phyloP scores from a whole-genome alignment of 2,888 invertebrate species.

The Scelioninae gen. 1 region DNA sequence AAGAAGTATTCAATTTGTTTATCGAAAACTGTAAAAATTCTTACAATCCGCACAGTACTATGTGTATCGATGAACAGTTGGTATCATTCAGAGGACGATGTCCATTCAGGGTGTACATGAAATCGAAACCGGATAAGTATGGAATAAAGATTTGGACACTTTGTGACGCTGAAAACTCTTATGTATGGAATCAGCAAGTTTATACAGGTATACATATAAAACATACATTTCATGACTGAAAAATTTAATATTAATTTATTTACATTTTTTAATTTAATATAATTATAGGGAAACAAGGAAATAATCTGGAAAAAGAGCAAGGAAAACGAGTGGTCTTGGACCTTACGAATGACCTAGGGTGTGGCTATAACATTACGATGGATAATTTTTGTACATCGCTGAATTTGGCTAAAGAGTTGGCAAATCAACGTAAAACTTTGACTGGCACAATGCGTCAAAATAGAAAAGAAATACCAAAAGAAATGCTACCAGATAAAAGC shows the following conservation, averaged over 20 bases:
- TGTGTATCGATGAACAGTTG: conserved; percentile 60
- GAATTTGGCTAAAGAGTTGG: conserved; percentile 28
- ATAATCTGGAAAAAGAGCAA: conserved; percentile 36
- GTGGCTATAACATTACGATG: conserved; percentile 27
- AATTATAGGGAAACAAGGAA: not conserved
- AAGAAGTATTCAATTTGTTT: conserved; percentile 41
- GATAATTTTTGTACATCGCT: conserved; percentile 27
- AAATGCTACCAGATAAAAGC: conserved; percentile 28
- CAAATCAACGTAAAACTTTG: conserved; percentile 11
- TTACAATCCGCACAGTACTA: conserved; percentile 28
- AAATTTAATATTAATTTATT: too few relatives aligned
- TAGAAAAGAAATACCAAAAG: conserved; percentile 28
- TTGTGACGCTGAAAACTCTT: conserved; percentile 44
- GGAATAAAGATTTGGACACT: conserved; percentile 63
- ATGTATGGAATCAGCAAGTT: conserved; percentile 58
- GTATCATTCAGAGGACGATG: conserved; percentile 49
- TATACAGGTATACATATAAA: conserved; percentile 55
- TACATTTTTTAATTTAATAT: too few relatives aligned
- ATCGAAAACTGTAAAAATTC: conserved; percentile 36
- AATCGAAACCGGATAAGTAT: conserved; percentile 51
- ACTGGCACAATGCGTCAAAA: conserved; percentile 37
- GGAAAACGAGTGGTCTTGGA: conserved; percentile 35
- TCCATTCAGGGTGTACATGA: conserved; percentile 42
- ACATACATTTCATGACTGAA: too few relatives aligned
- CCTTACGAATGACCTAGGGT: conserved; percentile 14